A percentile compares a stretch with the other conserved stretches of the same genome.
Conservation (phyloP, 1,140 invertebrate genomes). For the Branchinecta lynchi region DNA sequence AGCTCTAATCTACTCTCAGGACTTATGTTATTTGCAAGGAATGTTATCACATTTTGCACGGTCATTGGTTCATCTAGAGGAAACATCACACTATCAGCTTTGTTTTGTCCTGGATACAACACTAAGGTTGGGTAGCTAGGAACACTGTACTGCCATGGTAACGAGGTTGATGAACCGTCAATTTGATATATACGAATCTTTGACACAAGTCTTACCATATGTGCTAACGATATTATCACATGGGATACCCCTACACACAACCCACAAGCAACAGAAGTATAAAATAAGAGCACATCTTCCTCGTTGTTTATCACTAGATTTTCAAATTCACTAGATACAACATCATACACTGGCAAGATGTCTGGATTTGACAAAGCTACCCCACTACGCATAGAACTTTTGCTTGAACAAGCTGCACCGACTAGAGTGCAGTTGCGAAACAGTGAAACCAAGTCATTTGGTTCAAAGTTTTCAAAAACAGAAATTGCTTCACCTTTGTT, state of each 20-base stretch:
- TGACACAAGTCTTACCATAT: not conserved
- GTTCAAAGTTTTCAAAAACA: too few species aligned
- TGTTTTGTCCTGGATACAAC: not conserved
- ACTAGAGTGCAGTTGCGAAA: too few species aligned
- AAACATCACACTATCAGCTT: constrained; percentile 1
- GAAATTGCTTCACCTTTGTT: too few species aligned
- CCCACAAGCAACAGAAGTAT: not conserved
- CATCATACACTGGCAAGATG: too few species aligned
- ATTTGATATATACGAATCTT: not conserved
- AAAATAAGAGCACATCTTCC: not conserved
- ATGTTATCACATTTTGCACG: not conserved
- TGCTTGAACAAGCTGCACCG: too few species aligned
- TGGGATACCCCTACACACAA: not conserved
- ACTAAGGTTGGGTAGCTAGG: not conserved
- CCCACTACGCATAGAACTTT: too few species aligned
- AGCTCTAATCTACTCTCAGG: not conserved
- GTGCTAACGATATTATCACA: not conserved
- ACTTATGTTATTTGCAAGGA: constrained; percentile 7
- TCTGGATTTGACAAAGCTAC: too few species aligned
- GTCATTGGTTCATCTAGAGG: not conserved
- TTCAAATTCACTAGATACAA: not conserved
- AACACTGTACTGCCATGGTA: constrained; percentile 6
- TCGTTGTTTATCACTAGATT: not conserved
- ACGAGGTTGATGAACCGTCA: not conserved
- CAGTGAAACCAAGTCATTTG: too few species aligned